Conservation (phyloP, 2,113 vertebrate genomes). For the Etheostoma spectabile region DNA sequence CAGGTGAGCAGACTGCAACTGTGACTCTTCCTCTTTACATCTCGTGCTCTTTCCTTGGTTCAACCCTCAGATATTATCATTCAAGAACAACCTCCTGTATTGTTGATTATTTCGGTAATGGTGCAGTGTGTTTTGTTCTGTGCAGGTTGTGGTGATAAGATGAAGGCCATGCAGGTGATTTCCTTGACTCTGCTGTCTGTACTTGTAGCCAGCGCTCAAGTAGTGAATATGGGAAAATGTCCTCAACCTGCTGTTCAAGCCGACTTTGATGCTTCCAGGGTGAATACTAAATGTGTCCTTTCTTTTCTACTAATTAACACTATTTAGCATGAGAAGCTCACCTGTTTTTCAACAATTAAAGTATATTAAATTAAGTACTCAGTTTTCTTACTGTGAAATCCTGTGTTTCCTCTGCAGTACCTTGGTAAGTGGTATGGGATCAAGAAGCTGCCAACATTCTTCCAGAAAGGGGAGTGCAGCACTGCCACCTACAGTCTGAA, state of each 20-base stretch:
- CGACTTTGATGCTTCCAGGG: conserved; percentile 72
- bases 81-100: background rate
- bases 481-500: conserved; percentile 84
- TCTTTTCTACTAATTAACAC: background rate
- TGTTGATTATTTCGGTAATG: background rate
- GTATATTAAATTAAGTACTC: too few species aligned
- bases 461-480: conserved; percentile 86
- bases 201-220: conserved; percentile 59
- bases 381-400: background rate
- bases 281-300: conserved; percentile 19
- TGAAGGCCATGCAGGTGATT: conserved; percentile 71
- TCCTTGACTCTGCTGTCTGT: conserved; percentile 70
- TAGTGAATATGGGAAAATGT: conserved; percentile 59
- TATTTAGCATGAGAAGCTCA: background rate
- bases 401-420: conserved; percentile 80
- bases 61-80: background rate
- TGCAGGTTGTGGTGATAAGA: conserved; percentile 61
- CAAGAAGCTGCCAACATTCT: conserved; percentile 84
- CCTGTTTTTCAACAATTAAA: background rate
- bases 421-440: conserved; percentile 90
- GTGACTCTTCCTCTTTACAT: background rate
- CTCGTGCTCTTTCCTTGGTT: background rate
- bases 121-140: conserved; percentile 9
- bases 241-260: conserved; percentile 70
- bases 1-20: conserved; percentile 48